Conservation (phyloP, 2,797 vertebrate genomes). For the Chrysolophus pictus region DNA sequence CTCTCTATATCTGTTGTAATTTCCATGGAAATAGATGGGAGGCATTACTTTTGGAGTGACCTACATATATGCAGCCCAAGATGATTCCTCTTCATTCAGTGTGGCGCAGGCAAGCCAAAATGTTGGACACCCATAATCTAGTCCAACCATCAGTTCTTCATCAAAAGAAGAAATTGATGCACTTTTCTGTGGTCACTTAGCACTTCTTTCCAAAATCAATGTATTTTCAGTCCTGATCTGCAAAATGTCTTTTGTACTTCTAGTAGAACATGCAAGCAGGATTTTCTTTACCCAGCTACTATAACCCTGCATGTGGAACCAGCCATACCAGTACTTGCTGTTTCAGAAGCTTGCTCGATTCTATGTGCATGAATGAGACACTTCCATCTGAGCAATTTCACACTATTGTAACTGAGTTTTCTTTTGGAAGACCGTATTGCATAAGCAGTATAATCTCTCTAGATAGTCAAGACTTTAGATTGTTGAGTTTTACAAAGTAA, state of each 20-base stretch:
- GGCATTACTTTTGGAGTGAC: too few relatives aligned
- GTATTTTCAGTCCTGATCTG: background rate
- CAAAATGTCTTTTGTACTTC: background rate
- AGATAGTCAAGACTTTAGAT: background rate
- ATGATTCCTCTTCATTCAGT: too few relatives aligned
- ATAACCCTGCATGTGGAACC: background rate
- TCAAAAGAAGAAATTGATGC: background rate
- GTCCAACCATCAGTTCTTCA: too few relatives aligned
- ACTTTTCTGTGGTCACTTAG: background rate
- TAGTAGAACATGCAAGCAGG: background rate
- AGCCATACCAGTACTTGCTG: background rate
- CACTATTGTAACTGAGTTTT: background rate
- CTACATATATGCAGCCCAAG: too few relatives aligned
- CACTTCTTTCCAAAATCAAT: background rate
- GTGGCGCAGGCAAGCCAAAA: too few relatives aligned
- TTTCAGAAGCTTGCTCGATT: background rate
- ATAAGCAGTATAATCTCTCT: background rate
- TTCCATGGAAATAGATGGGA: too few relatives aligned
- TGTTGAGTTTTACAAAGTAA: background rate
- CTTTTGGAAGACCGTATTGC: background rate
- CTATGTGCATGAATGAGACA: background rate
- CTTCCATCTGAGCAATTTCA: background rate
- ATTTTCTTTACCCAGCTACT: background rate
- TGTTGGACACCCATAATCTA: too few relatives aligned
- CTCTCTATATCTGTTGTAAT: too few relatives aligned